Percentiles rank a stretch among this genome's conserved stretches.
These are phyloP conservation scores for Stigmatopora nigra DNA, from an alignment of 2,113 vertebrate species.

Conservation along the genomic window DNA sequence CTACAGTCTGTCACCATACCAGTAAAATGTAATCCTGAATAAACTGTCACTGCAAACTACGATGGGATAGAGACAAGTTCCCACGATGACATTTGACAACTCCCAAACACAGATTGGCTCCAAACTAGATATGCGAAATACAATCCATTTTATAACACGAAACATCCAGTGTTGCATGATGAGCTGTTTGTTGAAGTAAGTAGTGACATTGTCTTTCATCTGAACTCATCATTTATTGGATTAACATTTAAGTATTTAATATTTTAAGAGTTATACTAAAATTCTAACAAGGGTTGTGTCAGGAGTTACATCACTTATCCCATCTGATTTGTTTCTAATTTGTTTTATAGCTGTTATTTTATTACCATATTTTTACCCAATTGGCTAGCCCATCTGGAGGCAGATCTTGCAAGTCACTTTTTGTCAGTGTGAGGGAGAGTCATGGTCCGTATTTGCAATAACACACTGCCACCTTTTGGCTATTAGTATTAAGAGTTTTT, in stretches of 20 bases:
- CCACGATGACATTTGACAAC: too few species aligned
- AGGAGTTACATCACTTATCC: not conserved
- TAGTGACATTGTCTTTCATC: not conserved
- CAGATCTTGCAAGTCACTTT: slow-evolving; percentile 9
- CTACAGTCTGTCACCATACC: too few species aligned
- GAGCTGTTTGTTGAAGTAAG: not conserved
- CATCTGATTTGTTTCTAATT: not conserved
- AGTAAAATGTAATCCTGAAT: too few species aligned
- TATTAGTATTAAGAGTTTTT: not conserved
- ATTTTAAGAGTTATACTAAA: not conserved
- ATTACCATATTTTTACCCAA: not conserved
- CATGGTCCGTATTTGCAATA: not conserved
- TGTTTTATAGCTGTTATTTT: not conserved
- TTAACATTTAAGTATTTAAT: not conserved
- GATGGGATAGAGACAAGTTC: too few species aligned
- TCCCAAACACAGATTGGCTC: not conserved
- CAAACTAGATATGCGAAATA: not conserved
- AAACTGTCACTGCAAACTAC: not conserved
- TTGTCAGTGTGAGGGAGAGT: slow-evolving; percentile 14
- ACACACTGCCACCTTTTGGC: slow-evolving; percentile 46
- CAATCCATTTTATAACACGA: not conserved
- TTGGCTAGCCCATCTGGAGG: slow-evolving; percentile 15
- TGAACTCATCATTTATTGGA: not conserved
- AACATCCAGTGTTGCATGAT: not conserved
- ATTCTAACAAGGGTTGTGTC: not conserved